Conservation (phyloP, 2,888 invertebrate species). For the Nomada ferruginata region DNA sequence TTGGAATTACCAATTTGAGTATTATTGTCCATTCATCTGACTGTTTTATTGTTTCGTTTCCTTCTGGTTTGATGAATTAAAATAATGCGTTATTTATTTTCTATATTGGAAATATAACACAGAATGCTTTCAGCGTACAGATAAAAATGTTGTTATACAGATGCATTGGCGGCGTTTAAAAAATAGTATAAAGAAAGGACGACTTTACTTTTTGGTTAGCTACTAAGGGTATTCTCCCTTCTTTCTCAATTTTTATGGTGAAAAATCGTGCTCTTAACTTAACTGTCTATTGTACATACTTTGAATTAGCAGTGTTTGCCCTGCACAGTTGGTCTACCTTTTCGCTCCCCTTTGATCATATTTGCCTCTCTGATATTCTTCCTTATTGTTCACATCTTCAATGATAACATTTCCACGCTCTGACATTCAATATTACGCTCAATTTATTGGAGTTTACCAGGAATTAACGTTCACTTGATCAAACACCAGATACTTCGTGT, state of each 20-base stretch:
- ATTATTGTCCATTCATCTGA: not conserved
- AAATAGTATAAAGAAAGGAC: too few species aligned
- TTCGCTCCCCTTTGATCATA: not conserved
- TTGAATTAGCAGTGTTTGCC: too few species aligned
- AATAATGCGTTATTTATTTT: too few species aligned
- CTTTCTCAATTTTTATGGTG: not conserved
- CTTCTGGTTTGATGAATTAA: too few species aligned
- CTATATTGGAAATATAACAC: too few species aligned
- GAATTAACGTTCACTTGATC: not conserved
- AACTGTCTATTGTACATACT: too few species aligned
- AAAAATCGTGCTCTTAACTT: too few species aligned
- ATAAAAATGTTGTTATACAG: too few species aligned
- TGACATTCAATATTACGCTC: not conserved
- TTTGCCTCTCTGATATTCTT: not conserved
- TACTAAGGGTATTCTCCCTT: not conserved
- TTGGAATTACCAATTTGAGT: not conserved
- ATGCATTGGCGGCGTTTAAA: too few species aligned
- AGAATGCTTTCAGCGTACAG: too few species aligned
- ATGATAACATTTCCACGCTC: not conserved
- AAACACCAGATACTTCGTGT: not conserved
- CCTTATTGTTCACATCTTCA: not conserved
- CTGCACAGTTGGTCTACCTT: not conserved
- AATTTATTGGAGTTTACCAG: constrained; percentile 1
- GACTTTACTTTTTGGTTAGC: not conserved
- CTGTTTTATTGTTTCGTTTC: not conserved